Conservation (phyloP, 2,888 invertebrate genomes). For the Auanema sp. region DNA sequence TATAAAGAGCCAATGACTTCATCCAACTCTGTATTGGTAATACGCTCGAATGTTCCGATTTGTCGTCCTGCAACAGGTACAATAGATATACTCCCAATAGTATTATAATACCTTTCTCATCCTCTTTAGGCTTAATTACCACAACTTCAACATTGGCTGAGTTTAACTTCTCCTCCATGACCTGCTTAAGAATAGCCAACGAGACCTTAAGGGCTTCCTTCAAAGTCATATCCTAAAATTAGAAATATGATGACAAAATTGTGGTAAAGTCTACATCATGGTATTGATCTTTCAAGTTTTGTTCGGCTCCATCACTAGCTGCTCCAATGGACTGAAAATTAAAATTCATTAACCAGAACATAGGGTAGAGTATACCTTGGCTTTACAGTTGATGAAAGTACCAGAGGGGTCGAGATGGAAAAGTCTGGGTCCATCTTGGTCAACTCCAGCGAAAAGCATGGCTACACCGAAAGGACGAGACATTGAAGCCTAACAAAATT, state of each 20-base stretch:
- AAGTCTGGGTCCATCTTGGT: slow-evolving; percentile 78
- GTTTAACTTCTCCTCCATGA: slow-evolving; percentile 98
- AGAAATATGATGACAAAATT: background rate
- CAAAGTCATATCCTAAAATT: slow-evolving; percentile 82
- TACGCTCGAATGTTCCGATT: slow-evolving; percentile 43
- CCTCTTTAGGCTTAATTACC: slow-evolving; percentile 51
- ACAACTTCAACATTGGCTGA: slow-evolving; percentile 89
- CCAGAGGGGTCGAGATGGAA: slow-evolving; percentile 86
- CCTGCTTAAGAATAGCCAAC: slow-evolving; percentile 92
- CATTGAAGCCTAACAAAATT: slow-evolving; percentile 67
- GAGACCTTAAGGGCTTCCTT: slow-evolving; percentile 88
- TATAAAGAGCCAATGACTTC: slow-evolving; percentile 31
- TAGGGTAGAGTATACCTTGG: slow-evolving; percentile 76
- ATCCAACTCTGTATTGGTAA: slow-evolving; percentile 41
- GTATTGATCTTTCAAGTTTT: slow-evolving; percentile 79
- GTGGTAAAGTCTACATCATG: slow-evolving; percentile 66
- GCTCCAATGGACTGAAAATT: slow-evolving; percentile 82
- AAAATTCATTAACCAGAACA: too few relatives aligned
- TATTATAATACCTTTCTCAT: slow-evolving; percentile 42
- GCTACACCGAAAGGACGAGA: slow-evolving; percentile 98
- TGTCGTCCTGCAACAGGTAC: slow-evolving; percentile 25
- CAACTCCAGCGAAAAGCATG: slow-evolving; percentile 88
- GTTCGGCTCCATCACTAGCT: slow-evolving; percentile 97
- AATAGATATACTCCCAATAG: background rate
- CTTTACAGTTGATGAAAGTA: slow-evolving; percentile 95